These are phyloP conservation scores for Henicopernis longicauda DNA, from an alignment of 2,113 vertebrate genomes.

Conservation along the genomic window DNA sequence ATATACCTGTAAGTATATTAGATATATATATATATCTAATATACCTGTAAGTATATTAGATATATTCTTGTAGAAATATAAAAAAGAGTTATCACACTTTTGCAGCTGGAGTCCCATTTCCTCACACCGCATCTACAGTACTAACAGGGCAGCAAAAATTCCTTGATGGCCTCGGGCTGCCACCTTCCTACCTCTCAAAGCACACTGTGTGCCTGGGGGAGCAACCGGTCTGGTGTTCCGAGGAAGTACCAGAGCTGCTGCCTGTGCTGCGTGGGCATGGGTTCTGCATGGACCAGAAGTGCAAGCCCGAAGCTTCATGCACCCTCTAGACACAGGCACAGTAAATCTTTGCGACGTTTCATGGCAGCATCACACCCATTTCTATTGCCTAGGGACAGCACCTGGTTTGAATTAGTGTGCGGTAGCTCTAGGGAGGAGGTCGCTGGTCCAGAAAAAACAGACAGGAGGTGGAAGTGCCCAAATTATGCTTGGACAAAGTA, in stretches of 20 bases:
- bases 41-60: background rate
- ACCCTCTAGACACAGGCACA: background rate
- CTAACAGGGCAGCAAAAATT: background rate
- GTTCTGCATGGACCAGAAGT: background rate
- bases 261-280: background rate
- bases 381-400: background rate
- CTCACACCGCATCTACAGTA: background rate
- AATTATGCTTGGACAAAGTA: background rate
- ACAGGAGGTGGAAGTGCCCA: background rate
- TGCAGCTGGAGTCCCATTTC: background rate
- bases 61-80: background rate
- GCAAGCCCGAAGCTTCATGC: background rate
- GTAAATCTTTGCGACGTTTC: background rate
- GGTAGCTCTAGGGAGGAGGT: background rate
- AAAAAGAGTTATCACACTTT: background rate
- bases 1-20: too few relatives aligned
- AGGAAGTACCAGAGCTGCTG: background rate
- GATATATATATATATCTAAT: too few relatives aligned
- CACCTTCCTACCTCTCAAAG: background rate
- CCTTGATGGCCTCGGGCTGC: background rate
- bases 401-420: background rate
- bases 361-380: background rate
- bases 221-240: background rate
- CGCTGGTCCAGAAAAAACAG: background rate
- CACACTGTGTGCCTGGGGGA: fast-evolving